These are phyloP conservation scores for Petrolisthes cinctipes DNA, from an alignment of 2,888 invertebrate genomes.

Conservation along the genomic window DNA sequence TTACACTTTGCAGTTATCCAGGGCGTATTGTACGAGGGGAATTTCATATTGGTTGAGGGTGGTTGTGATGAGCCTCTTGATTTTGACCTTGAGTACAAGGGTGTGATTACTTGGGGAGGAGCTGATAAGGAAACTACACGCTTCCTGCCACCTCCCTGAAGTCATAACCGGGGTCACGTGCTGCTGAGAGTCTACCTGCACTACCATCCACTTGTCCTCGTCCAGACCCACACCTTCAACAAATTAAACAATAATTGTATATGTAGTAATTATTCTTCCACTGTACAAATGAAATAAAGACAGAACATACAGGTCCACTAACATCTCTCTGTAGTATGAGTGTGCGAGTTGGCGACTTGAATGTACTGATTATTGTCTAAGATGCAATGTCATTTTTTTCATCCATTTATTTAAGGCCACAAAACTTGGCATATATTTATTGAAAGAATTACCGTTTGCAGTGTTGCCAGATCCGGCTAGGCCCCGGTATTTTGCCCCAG, in stretches of 20 bases:
- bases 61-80: slow-evolving; percentile 72
- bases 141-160: slow-evolving; percentile 71
- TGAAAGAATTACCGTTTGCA: too few species aligned
- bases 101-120: slow-evolving; percentile 67
- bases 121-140: slow-evolving; percentile 73
- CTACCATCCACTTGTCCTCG: slow-evolving; percentile 72
- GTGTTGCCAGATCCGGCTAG: too few species aligned
- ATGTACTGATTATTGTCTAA: too few species aligned
- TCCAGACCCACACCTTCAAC: slow-evolving; percentile 67
- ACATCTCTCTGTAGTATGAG: too few species aligned
- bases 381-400: too few species aligned
- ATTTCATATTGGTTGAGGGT: slow-evolving; percentile 72
- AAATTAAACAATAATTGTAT: slow-evolving; percentile 61
- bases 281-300: too few species aligned
- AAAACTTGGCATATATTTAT: too few species aligned
- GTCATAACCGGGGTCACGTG: slow-evolving; percentile 70
- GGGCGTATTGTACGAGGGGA: slow-evolving; percentile 71
- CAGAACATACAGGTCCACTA: too few species aligned
- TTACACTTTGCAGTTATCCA: slow-evolving; percentile 71
- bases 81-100: slow-evolving; percentile 71
- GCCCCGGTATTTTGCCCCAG: too few species aligned
- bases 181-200: slow-evolving; percentile 71
- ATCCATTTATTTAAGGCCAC: too few species aligned
- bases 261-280: too few species aligned
- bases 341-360: too few species aligned